Base-by-base conservation (phyloP, 1,140 invertebrate species). In the Rhagoletis pomonella region DNA sequence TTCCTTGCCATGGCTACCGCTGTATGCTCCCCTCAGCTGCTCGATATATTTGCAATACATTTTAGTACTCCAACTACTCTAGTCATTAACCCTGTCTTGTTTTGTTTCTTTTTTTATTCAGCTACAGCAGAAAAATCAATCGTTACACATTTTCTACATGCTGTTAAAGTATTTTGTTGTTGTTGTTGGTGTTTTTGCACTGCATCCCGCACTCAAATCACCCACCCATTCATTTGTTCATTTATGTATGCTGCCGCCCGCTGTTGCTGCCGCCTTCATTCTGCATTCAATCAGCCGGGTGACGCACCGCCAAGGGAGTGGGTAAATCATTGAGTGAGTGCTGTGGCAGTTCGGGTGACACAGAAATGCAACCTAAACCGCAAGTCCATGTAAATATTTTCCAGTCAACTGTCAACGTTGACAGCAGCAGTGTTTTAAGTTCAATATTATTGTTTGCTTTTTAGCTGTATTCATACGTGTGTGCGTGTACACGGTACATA, bases 321-420 rank as follows among this genome's bases (percentile, higher is more conserved):
- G 73, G 44, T 55, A 55, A 81, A 81, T 29, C 29, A 29, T 29
- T 81, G 73, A 81, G 55, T 81, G 73, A 81, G 47, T 17, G 73
- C 73, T 50, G 47, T 55, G 47, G 73, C 73, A 81, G 47, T 81
- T 81, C 73, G 73, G 73, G 73, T 81, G 73, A 81, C 73, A 55
- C 73, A 81, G 73, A 81, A 81, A 81, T 81, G 73, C 73, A 81
- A 81, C 73, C 73, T 81, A 81, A 81, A 81, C 73, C 73, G 47
- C 73, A 81, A 55, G 73, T 81, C 73, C 73, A 81, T 81, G 73
- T 81, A 81, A 81, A 81, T 81, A 81, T 81, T 81, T 81, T 81
- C 73, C 73, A 81, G 73, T 81, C 73, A 81, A 81, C 73, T 81
- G 73, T 81, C 73, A 81, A 58, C 42, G 44, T 81, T 81, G 73